Evolutionary conservation across 2,888 invertebrate genomes (phyloP), one percentile per base, ranked within the genome.

Genomic region (Chalcosyrphus nemorum): DNA sequence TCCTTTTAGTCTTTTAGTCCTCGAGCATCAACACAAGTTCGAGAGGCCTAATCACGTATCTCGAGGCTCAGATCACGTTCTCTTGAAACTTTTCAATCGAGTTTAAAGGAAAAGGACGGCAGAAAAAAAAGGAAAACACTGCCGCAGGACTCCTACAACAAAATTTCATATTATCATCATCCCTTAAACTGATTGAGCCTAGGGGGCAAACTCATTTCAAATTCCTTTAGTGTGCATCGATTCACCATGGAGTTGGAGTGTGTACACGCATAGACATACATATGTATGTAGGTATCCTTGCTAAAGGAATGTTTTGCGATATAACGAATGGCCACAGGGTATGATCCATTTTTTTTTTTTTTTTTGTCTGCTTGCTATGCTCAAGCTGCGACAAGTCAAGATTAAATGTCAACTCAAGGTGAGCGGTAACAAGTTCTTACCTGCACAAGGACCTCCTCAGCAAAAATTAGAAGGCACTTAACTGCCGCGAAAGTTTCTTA

Each of bases 21-120:
- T 61, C 29, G 32, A 65, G 84, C 65, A 19, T 72, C 72, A 61
- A 68, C 68, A 68, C 68, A 84, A 74, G 68, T 63, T 80, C 74
- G 80, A 84, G 84, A 80, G 84, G 86, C 86, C 86, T 87, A 87
- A 88, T 87, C 87, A 87, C 87, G 87, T 87, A 86, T 86, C 86
- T 86, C 63, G 43, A 86, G 84, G 86, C 87, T 87, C 85, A 80
- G 86, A 87, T 87, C 88, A 88, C 88, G 88, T 88, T 86, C 87
- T 75, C 81, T 66, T 56, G 85, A 86, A 87, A 87, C 86, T 87
- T 87, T 87, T 70, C 84, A 86, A 87, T 86, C 86, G 86, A 86
- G 82, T 86, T 87, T 86, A 80, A 84, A 84, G 74, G 82, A 21
- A 68, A 77, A 68, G 77, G 65, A 50, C 45, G 45, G 6, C 47